Evolutionary conservation across 2,113 vertebrate genomes (phyloP).

Genomic region (Lamprotornis superbus): DNA sequence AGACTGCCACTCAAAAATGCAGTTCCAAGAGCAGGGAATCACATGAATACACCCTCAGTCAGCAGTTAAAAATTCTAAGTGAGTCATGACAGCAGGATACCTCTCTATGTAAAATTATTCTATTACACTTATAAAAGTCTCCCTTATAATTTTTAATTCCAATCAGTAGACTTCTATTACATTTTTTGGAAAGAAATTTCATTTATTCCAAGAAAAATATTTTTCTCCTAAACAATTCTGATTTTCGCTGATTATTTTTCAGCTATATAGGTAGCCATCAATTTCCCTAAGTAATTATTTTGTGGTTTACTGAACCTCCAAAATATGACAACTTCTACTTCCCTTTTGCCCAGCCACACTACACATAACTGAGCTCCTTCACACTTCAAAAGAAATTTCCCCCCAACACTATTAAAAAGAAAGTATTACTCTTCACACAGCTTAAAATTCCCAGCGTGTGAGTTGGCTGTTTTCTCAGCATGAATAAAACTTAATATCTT

Average conservation of each 20-base stretch:
- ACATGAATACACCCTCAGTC: not conserved
- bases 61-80: not conserved
- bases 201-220: not conserved
- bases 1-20: not conserved
- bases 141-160: not conserved
- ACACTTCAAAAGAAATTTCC: not conserved
- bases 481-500: not conserved
- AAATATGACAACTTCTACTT: not conserved
- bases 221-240: not conserved
- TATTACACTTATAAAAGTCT: not conserved
- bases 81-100: not conserved
- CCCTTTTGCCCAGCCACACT: not conserved
- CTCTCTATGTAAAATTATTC: not conserved
- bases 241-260: not conserved
- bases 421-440: not conserved
- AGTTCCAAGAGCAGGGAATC: not conserved
- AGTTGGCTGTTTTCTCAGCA: not conserved
- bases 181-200: not conserved
- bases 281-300: not conserved
- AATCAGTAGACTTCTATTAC: not conserved
- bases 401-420: not conserved
- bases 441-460: not conserved
- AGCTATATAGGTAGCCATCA: not conserved
- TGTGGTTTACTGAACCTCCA: not conserved
- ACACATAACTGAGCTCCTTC: not conserved